Conservation (phyloP, 2,797 vertebrate species). For the Aphelocoma californica region DNA sequence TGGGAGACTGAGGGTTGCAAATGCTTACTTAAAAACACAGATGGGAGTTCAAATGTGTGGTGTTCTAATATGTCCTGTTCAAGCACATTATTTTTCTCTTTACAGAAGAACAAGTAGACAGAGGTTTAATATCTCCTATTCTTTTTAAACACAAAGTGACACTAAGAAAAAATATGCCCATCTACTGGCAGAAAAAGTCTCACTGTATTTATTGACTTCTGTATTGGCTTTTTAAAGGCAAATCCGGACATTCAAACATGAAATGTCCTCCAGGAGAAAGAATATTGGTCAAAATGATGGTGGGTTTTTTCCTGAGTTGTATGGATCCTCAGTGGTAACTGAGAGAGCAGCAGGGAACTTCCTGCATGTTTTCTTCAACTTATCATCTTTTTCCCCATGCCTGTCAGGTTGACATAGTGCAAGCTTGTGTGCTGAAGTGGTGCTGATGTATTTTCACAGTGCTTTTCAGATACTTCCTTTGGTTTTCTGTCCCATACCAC, state of each 20-base stretch:
- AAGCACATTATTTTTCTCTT: neutral
- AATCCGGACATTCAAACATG: neutral
- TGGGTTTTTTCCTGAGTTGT: neutral
- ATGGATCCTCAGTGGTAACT: neutral
- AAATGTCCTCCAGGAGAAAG: neutral
- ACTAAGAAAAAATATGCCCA: neutral
- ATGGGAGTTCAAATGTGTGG: neutral
- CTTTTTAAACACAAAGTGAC: slow-evolving; percentile 1
- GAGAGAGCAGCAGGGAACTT: neutral
- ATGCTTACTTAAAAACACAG: neutral
- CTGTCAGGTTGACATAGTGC: neutral
- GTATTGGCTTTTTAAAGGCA: neutral
- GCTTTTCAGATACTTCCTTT: neutral
- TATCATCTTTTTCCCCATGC: neutral
- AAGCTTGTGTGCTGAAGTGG: neutral
- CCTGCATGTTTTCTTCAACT: neutral
- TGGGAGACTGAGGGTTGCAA: neutral
- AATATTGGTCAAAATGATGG: neutral
- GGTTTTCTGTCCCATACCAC: neutral
- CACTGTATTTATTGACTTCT: neutral
- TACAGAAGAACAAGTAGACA: neutral
- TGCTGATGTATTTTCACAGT: neutral
- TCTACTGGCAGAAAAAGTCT: neutral
- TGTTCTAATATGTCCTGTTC: neutral
- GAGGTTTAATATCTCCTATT: neutral